Base-by-base conservation (phyloP, 2,797 vertebrate species). In the Liasis olivaceus region DNA sequence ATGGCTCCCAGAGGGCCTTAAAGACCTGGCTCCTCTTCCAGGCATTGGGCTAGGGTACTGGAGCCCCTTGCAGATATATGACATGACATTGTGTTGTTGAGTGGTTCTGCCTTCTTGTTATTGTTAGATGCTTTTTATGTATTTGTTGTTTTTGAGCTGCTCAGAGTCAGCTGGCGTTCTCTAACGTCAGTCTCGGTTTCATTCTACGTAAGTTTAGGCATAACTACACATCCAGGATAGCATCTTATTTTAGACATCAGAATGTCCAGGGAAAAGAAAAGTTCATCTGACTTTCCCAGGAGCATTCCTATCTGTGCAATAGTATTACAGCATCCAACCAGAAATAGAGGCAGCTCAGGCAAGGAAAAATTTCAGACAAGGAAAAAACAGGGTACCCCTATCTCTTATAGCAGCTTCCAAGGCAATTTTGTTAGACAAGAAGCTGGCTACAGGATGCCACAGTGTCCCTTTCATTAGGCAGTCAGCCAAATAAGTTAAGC, bases 401-500 rank as follows among this genome's bases (percentile, higher is more conserved):
- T 88, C 89, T 90, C 69, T 64, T 17, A 47, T 26, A 64, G 47
- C 89, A 90, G 66, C 59, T 90, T 88, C n/a, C 47, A 54, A 64
- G 14, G 42, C 66, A 87, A 47, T 84, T 92, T 93, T 93, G 66
- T 81, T 47, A 88, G 24, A 26, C 58, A 87, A 42, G 88, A 90
- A 88, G 56, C 58, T n/a, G 24, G 24, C 81, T 87, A 84, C 24
- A 84, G 92, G n/a, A 64, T 88, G 58, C 15, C 66, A n/a, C 28
- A 59, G 54, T 88, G 26, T 58, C 88, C 31, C 60, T 88, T 91
- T 20, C 58, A 91, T 88, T 85, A 93, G 60, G 51, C 59, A 90
- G 86, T 51, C 88, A 54, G 69, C 89, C 88, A 85, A 84, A 58
- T 24, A 64, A 93, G 85, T 64, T 88, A 93, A 91, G 85, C 64